phyloP scores from a whole-genome alignment of 53 echinoderm and acorn worm genomes.

The Astropecten irregularis region DNA sequence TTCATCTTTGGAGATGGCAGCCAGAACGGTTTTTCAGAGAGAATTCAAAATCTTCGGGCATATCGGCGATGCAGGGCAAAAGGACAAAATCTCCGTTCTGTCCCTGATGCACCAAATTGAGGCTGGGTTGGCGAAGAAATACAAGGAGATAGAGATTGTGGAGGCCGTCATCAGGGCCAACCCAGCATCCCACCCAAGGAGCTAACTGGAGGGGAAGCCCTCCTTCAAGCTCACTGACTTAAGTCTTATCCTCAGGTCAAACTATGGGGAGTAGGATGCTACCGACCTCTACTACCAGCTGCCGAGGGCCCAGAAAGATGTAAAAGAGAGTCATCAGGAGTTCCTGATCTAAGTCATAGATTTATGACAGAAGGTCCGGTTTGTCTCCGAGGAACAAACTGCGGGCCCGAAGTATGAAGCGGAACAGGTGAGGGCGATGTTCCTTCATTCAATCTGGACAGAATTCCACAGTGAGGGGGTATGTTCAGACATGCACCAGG shows the following conservation, averaged over 20 bases:
- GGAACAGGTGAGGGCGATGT: slow-evolving; percentile 45
- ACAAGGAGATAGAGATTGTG: slow-evolving; percentile 39
- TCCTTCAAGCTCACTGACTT: slow-evolving; percentile 40
- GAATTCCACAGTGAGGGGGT: slow-evolving; percentile 55
- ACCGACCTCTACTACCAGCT: slow-evolving; percentile 62
- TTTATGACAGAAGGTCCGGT: slow-evolving; percentile 61
- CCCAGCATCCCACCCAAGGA: slow-evolving; percentile 32
- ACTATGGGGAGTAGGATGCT: slow-evolving; percentile 67
- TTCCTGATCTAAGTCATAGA: slow-evolving; percentile 64
- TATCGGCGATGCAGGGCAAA: slow-evolving; percentile 58
- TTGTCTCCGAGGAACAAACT: slow-evolving; percentile 30
- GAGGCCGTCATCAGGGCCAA: slow-evolving; percentile 55
- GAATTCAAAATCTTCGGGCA: slow-evolving; percentile 63
- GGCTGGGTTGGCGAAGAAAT: slow-evolving; percentile 31
- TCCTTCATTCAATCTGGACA: slow-evolving; percentile 59
- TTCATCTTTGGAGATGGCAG: background rate
- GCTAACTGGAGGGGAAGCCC: slow-evolving; percentile 59
- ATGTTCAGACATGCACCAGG: slow-evolving; percentile 40
- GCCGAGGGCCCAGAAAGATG: slow-evolving; percentile 41
- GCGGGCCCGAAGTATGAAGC: slow-evolving; percentile 25
- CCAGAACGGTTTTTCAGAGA: background rate
- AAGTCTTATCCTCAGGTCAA: slow-evolving; percentile 26
- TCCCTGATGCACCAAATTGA: slow-evolving; percentile 70
- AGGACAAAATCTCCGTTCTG: slow-evolving; percentile 54
- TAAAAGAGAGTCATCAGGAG: slow-evolving; percentile 58